phyloP scores from a whole-genome alignment of 2,797 vertebrate species.

The Holocentrus rufus region DNA sequence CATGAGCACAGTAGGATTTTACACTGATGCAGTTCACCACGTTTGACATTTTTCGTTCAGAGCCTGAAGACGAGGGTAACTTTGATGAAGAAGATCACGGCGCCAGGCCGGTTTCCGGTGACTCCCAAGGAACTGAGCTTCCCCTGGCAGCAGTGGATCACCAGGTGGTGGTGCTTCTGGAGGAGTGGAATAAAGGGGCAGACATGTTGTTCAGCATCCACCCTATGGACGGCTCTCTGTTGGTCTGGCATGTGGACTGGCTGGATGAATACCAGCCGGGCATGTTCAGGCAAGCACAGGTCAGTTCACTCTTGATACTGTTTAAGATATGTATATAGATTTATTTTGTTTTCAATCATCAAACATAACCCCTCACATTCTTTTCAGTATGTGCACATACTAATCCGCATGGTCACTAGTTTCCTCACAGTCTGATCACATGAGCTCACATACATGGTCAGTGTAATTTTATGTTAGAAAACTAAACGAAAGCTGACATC shows the following conservation, averaged over 20 bases:
- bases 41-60: slow-evolving; percentile 54
- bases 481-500: too few relatives aligned
- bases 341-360: background rate
- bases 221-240: slow-evolving; percentile 94
- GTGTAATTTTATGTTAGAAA: too few relatives aligned
- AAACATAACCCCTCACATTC: background rate
- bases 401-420: too few relatives aligned
- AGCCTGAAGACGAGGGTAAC: slow-evolving; percentile 78
- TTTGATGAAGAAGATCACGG: slow-evolving; percentile 78
- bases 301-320: slow-evolving; percentile 64
- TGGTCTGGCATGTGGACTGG: slow-evolving; percentile 98
- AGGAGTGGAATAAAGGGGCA: slow-evolving; percentile 95
- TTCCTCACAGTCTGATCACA: too few relatives aligned
- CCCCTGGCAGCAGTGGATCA: slow-evolving; percentile 89
- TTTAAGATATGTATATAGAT: slow-evolving; percentile 1
- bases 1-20: background rate
- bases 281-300: slow-evolving; percentile 99
- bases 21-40: background rate
- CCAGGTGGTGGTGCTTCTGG: slow-evolving; percentile 90
- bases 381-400: too few relatives aligned
- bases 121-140: slow-evolving; percentile 79
- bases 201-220: slow-evolving; percentile 99
- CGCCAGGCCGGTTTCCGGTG: slow-evolving; percentile 73
- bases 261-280: slow-evolving; percentile 97
- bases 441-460: too few relatives aligned